phyloP scores from a whole-genome alignment of 1,140 invertebrate genomes.

The Saccostrea cuccullata region DNA sequence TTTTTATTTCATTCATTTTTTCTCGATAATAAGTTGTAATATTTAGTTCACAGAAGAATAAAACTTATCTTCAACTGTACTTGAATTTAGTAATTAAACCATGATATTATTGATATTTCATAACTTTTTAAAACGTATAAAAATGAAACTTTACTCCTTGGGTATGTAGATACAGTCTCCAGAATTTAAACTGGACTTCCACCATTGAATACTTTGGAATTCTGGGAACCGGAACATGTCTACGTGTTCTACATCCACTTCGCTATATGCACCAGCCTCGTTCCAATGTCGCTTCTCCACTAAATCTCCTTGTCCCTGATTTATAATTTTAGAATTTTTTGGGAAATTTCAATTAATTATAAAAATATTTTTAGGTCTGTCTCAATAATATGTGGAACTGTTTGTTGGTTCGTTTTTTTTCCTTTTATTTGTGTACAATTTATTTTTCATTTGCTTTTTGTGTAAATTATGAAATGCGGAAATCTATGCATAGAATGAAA shows the following conservation, averaged over 20 bases:
- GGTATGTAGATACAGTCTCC: conserved; percentile 1
- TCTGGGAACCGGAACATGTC: conserved; percentile 29
- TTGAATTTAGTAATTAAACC: too few relatives aligned
- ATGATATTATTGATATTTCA: too few relatives aligned
- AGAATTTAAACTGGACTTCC: neutral
- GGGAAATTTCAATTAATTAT: neutral
- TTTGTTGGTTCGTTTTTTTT: too few relatives aligned
- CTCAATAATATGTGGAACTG: too few relatives aligned
- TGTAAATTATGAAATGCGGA: too few relatives aligned
- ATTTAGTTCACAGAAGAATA: too few relatives aligned
- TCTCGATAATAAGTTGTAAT: too few relatives aligned
- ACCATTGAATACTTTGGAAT: conserved; percentile 9
- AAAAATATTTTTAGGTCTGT: neutral
- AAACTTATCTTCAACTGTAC: too few relatives aligned
- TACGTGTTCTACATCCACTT: conserved; percentile 9
- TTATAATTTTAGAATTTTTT: neutral
- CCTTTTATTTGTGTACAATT: too few relatives aligned
- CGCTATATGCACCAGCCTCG: neutral
- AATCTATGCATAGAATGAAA: too few relatives aligned
- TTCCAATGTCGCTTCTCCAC: conserved; percentile 3
- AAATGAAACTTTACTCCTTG: neutral
- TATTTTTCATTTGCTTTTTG: too few relatives aligned
- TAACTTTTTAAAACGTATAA: neutral
- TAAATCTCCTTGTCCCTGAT: neutral
- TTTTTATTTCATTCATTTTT: too few relatives aligned